Percentiles rank a stretch among this genome's conserved stretches.
Evolutionary conservation across 2,113 vertebrate genomes (phyloP).

Genomic region (Gallinago paraguaiae): DNA sequence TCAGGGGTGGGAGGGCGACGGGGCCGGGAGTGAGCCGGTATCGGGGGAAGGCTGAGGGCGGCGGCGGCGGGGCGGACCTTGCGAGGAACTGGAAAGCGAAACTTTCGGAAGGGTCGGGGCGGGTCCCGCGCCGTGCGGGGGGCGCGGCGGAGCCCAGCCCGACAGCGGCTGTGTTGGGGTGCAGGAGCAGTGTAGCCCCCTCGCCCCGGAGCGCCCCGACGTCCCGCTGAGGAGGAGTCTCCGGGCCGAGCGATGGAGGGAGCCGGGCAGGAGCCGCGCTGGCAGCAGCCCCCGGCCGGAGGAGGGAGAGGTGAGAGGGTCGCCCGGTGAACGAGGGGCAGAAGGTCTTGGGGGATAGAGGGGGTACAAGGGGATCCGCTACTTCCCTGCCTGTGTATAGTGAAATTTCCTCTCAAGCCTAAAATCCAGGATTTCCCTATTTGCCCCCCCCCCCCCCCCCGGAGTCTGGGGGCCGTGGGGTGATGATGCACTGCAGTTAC

Average conservation of each 20-base stretch:
- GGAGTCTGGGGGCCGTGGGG: background rate
- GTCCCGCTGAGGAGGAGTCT: background rate
- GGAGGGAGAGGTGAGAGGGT: constrained; percentile 57
- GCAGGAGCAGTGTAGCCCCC: background rate
- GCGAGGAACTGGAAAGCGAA: background rate
- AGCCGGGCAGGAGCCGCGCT: background rate
- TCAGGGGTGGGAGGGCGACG: too few relatives aligned
- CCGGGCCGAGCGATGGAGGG: background rate
- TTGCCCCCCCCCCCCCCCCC: background rate
- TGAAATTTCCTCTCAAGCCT: background rate
- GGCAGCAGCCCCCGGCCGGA: background rate
- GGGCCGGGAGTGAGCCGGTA: too few relatives aligned
- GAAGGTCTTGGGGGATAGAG: background rate
- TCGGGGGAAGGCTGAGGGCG: background rate
- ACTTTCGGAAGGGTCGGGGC: background rate
- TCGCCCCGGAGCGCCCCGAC: background rate
- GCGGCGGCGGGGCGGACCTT: background rate
- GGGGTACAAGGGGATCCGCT: background rate
- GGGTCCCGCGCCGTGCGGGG: background rate
- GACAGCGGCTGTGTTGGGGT: background rate
- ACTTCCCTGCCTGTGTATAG: too few relatives aligned
- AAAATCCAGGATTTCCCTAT: background rate
- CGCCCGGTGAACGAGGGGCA: background rate
- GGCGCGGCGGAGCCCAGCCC: too few relatives aligned
- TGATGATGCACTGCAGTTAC: too few relatives aligned